These are phyloP conservation scores for Myiozetetes cayanensis DNA, from an alignment of 2,113 vertebrate genomes.

Conservation along the genomic window DNA sequence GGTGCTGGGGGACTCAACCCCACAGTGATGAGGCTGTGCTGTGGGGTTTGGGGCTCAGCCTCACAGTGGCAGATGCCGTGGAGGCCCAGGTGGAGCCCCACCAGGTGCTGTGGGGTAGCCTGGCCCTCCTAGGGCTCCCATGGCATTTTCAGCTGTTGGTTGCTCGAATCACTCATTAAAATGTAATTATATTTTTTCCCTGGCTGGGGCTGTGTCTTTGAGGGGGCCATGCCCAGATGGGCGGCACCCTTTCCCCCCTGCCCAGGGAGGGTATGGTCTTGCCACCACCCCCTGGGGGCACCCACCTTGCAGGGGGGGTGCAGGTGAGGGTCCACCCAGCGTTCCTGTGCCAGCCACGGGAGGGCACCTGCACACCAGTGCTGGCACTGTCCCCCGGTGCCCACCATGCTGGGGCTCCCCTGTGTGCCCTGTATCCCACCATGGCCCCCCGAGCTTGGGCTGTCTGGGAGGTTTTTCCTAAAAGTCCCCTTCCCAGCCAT, in stretches of 20 bases:
- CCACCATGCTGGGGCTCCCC: fast-evolving
- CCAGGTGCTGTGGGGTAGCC: fast-evolving
- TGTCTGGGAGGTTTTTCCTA: background rate
- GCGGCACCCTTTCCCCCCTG: background rate
- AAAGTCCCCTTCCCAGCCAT: background rate
- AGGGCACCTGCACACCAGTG: background rate
- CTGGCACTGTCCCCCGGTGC: fast-evolving
- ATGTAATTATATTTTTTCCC: background rate
- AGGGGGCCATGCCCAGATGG: fast-evolving
- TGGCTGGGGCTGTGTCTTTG: background rate
- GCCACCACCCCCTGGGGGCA: fast-evolving
- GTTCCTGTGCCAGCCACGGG: background rate
- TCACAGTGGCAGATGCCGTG: background rate
- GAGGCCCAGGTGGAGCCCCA: too few relatives aligned
- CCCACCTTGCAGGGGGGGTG: background rate
- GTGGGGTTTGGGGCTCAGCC: background rate
- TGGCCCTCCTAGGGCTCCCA: background rate
- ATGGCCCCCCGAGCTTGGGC: fast-evolving
- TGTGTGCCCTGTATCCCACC: too few relatives aligned
- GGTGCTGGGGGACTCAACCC: background rate
- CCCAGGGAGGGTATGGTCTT: background rate
- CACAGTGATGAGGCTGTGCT: background rate
- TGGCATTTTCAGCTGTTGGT: background rate
- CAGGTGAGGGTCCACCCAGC: background rate
- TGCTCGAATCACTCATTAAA: background rate